Conservation (phyloP, 2,888 invertebrate species). For the Ophraella communa region DNA sequence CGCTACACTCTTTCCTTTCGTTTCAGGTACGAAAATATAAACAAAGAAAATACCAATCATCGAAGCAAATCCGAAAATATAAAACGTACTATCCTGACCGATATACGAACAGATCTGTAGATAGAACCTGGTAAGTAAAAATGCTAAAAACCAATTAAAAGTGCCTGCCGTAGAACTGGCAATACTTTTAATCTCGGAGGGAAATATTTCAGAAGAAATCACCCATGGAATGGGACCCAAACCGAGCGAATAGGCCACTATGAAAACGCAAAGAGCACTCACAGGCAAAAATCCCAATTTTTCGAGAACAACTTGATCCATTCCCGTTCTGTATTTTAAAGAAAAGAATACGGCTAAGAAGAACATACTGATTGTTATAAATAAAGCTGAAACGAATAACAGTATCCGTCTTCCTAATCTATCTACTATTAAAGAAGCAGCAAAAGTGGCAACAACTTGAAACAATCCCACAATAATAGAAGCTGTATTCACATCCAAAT, state of each 20-base stretch:
- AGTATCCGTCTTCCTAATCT: constrained; percentile 79
- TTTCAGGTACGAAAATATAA: constrained; percentile 51
- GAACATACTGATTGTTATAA: constrained; percentile 74
- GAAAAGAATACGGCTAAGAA: constrained; percentile 77
- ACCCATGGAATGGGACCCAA: constrained; percentile 90
- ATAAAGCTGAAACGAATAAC: constrained; percentile 72
- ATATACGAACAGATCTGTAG: constrained; percentile 64
- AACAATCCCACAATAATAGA: constrained; percentile 85
- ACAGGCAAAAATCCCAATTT: constrained; percentile 78
- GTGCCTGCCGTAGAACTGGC: constrained; percentile 81
- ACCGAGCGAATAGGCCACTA: constrained; percentile 79
- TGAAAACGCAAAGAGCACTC: constrained; percentile 75
- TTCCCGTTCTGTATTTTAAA: constrained; percentile 54
- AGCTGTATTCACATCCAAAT: constrained; percentile 66
- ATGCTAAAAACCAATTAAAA: constrained; percentile 82
- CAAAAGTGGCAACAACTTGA: constrained; percentile 78
- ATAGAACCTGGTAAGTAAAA: constrained; percentile 80
- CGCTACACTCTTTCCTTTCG: constrained; percentile 52
- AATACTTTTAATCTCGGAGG: constrained; percentile 78
- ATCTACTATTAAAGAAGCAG: constrained; percentile 81
- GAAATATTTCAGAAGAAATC: constrained; percentile 83
- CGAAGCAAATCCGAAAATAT: constrained; percentile 75
- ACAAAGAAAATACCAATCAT: constrained; percentile 70
- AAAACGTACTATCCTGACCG: constrained; percentile 73
- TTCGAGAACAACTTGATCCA: constrained; percentile 59